Conservation (phyloP, 2,888 invertebrate genomes). For the Leucania comma region DNA sequence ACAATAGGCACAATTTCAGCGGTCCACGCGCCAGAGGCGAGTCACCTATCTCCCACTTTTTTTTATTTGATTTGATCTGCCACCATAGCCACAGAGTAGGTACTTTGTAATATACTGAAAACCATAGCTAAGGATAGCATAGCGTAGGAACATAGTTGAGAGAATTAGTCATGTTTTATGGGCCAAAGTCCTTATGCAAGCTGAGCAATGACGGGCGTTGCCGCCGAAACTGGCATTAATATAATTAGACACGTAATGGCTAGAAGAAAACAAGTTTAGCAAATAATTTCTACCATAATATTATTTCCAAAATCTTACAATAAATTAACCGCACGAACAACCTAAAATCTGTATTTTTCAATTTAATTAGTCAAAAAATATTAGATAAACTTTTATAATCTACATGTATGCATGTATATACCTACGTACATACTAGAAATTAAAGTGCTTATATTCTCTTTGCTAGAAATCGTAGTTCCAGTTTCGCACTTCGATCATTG, state of each 20-base stretch:
- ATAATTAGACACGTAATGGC: not conserved
- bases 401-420: not conserved
- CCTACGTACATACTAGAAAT: no score
- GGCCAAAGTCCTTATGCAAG: not conserved
- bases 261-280: not conserved
- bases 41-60: no score
- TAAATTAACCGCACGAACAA: no score
- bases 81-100: no score
- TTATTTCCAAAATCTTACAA: not conserved
- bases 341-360: not conserved
- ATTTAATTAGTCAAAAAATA: not conserved
- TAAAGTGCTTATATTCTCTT: no score
- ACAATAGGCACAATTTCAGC: no score
- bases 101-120: no score
- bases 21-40: no score
- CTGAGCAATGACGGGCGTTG: not conserved
- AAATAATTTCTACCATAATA: constrained; percentile 7
- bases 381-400: not conserved
- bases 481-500: not conserved
- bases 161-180: not conserved
- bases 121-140: no score
- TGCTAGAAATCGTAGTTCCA: not conserved
- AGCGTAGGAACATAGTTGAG: no score
- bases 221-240: not conserved
- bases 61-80: no score